phyloP scores from a whole-genome alignment of 2,888 invertebrate genomes.

The Horisme vitalbata region DNA sequence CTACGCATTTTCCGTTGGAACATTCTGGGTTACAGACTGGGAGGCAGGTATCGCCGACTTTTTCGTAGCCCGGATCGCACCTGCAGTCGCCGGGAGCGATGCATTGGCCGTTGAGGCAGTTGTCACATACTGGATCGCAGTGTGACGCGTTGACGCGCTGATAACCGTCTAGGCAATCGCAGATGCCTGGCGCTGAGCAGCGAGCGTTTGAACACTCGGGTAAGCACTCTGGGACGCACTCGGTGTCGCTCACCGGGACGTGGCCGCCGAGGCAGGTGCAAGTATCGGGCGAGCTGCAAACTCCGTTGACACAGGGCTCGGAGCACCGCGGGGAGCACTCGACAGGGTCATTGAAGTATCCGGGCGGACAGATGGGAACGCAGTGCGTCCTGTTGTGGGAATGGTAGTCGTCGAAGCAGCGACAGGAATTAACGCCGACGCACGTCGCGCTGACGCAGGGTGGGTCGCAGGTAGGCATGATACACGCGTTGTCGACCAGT shows the following conservation, averaged over 20 bases:
- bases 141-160: constrained; percentile 31
- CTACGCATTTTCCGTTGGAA: constrained; percentile 50
- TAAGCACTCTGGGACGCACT: constrained; percentile 39
- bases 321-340: constrained; percentile 63
- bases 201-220: constrained; percentile 39
- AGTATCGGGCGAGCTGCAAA: constrained; percentile 66
- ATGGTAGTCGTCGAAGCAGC: constrained; percentile 36
- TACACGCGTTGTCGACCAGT: constrained; percentile 33
- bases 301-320: constrained; percentile 65
- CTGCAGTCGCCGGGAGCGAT: constrained; percentile 39
- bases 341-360: constrained; percentile 23
- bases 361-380: constrained; percentile 19
- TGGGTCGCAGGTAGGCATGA: constrained; percentile 57
- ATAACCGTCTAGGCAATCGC: constrained; percentile 52
- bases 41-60: constrained; percentile 35
- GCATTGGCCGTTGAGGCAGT: constrained; percentile 71
- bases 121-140: constrained; percentile 57
- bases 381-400: constrained; percentile 23
- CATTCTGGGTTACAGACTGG: constrained; percentile 43
- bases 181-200: constrained; percentile 50
- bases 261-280: constrained; percentile 62
- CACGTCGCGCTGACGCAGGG: constrained; percentile 57
- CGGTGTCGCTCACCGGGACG: constrained; percentile 37
- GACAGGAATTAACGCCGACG: constrained; percentile 38
- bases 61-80: constrained; percentile 20